These are phyloP conservation scores for Myotis vivesi DNA, from an alignment of 2,797 vertebrate genomes.

Conservation along the genomic window DNA sequence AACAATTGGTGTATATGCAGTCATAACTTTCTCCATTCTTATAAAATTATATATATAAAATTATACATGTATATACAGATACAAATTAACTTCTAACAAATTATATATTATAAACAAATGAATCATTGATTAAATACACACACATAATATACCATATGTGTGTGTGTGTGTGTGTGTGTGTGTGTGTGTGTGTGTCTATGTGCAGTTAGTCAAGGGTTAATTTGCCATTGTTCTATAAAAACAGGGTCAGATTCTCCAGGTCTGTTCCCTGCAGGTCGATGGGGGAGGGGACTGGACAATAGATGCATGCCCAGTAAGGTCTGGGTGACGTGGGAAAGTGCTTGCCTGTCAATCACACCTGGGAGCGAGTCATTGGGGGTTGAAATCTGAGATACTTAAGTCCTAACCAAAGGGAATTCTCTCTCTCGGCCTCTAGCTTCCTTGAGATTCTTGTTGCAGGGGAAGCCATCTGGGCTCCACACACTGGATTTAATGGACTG, in stretches of 20 bases:
- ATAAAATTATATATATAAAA: neutral
- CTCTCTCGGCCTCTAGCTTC: too few relatives aligned
- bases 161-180: neutral
- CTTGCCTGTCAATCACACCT: too few relatives aligned
- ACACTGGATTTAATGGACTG: too few relatives aligned
- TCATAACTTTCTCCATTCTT: neutral
- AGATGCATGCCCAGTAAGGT: too few relatives aligned
- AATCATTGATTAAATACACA: neutral
- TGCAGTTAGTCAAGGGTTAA: neutral
- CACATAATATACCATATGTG: neutral
- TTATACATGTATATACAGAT: neutral
- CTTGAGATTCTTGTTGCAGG: too few relatives aligned
- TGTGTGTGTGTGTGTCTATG: neutral
- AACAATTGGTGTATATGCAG: neutral
- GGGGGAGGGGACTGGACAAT: too few relatives aligned
- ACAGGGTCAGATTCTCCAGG: neutral
- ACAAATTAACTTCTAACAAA: neutral
- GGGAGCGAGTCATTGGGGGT: too few relatives aligned
- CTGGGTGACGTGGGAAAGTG: too few relatives aligned
- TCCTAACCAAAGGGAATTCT: too few relatives aligned
- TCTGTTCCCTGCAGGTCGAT: too few relatives aligned
- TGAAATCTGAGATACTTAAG: too few relatives aligned
- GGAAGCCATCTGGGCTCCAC: too few relatives aligned
- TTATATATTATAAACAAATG: neutral
- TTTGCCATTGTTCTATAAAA: slow-evolving; percentile 21